These are phyloP conservation scores for Ornithoptera alexandrae DNA, from an alignment of 2,888 invertebrate species.

Conservation along the genomic window DNA sequence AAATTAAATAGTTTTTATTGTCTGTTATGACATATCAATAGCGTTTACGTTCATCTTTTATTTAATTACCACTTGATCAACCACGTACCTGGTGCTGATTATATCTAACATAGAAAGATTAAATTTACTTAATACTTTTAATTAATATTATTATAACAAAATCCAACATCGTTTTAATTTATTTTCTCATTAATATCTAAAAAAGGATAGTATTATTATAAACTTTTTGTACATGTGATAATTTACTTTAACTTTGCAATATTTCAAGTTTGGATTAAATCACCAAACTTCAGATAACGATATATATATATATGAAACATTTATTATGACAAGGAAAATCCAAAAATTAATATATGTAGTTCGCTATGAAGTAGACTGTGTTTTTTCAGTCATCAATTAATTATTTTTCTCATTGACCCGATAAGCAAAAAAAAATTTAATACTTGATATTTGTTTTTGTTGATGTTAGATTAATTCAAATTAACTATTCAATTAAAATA, in stretches of 20 bases:
- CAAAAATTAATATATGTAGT: not conserved
- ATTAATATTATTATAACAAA: too few species aligned
- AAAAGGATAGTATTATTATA: too few species aligned
- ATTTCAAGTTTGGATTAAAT: not conserved
- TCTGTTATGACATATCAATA: not conserved
- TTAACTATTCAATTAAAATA: not conserved
- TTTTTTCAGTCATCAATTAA: not conserved
- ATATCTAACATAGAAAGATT: not conserved
- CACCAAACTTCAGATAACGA: not conserved
- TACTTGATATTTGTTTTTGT: not conserved
- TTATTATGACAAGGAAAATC: not conserved
- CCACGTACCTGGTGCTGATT: not conserved
- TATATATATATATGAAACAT: not conserved
- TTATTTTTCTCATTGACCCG: not conserved
- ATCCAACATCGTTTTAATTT: too few species aligned
- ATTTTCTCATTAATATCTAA: too few species aligned
- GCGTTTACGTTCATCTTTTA: not conserved
- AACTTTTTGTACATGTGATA: too few species aligned
- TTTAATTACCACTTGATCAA: not conserved
- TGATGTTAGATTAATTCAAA: not conserved
- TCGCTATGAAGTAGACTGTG: not conserved
- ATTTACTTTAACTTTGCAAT: not conserved
- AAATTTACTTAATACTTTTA: not conserved
- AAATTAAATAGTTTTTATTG: too few species aligned
- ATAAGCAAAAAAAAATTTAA: not conserved